Conservation (phyloP, 2,888 invertebrate species). For the Mantis religiosa region DNA sequence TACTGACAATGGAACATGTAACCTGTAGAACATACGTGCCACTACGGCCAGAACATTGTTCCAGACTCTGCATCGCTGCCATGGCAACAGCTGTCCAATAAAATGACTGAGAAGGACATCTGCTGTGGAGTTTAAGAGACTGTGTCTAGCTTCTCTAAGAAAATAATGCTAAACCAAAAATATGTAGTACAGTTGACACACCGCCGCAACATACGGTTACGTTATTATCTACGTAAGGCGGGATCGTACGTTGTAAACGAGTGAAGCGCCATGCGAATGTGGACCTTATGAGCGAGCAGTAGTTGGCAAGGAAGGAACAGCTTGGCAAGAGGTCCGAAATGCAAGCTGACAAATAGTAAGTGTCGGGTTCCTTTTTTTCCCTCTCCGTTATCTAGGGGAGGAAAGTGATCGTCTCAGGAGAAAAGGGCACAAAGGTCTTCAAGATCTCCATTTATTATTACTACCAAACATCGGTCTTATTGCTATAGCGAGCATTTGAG, state of each 20-base stretch:
- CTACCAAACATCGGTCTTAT: too few relatives aligned
- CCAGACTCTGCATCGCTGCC: too few relatives aligned
- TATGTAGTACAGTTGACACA: neutral
- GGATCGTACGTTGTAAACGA: neutral
- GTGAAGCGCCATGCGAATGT: neutral
- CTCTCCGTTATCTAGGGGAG: neutral
- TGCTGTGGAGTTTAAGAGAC: too few relatives aligned
- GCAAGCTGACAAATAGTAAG: neutral
- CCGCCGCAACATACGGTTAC: too few relatives aligned
- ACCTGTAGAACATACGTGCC: too few relatives aligned
- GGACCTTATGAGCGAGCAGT: neutral
- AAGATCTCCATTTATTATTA: neutral
- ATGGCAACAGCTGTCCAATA: too few relatives aligned
- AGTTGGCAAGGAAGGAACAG: neutral
- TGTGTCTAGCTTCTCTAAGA: too few relatives aligned
- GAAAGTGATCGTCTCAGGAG: neutral
- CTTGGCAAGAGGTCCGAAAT: neutral
- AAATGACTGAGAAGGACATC: too few relatives aligned
- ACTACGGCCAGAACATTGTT: too few relatives aligned
- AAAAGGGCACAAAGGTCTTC: neutral
- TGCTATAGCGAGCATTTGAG: too few relatives aligned
- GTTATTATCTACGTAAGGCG: neutral
- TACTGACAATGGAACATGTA: too few relatives aligned
- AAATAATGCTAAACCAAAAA: neutral
- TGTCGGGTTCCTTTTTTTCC: neutral